Percentiles rank a stretch among this genome's conserved stretches.
These are phyloP conservation scores for Mesocricetus auratus DNA, from an alignment of 2,113 vertebrate genomes.

Conservation along the genomic window DNA sequence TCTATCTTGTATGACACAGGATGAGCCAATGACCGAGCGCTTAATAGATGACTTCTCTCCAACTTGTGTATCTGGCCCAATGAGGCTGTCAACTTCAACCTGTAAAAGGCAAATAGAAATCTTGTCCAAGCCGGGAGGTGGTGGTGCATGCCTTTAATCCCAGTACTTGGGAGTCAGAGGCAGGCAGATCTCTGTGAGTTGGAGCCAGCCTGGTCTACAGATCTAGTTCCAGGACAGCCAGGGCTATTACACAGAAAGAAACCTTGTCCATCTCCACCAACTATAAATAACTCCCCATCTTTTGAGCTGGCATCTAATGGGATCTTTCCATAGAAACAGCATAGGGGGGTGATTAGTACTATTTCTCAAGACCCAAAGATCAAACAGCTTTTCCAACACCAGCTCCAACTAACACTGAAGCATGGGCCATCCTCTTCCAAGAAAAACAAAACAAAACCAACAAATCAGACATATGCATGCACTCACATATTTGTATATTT, in stretches of 20 bases:
- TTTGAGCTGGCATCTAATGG: not conserved
- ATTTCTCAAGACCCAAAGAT: constrained; percentile 38
- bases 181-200: too few relatives aligned
- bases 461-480: not conserved
- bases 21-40: constrained; percentile 92
- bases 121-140: not conserved
- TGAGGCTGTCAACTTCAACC: constrained; percentile 95
- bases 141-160: too few relatives aligned
- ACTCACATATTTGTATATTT: not conserved
- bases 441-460: not conserved
- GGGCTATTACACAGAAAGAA: too few relatives aligned
- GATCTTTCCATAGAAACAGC: constrained; percentile 40
- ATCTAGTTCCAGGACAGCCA: too few relatives aligned
- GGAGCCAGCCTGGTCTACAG: too few relatives aligned
- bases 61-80: constrained; percentile 92
- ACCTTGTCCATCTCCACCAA: not conserved
- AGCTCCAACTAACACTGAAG: constrained; percentile 33
- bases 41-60: constrained; percentile 97
- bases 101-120: constrained; percentile 79
- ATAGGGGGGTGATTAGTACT: not conserved
- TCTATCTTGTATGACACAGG: constrained; percentile 92
- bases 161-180: too few relatives aligned
- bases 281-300: constrained; percentile 17
- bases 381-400: constrained; percentile 13
- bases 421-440: not conserved